A percentile compares a stretch with the other conserved stretches of the same genome.
phyloP scores from a whole-genome alignment of 2,888 invertebrate genomes.

The Machimus atricapillus region DNA sequence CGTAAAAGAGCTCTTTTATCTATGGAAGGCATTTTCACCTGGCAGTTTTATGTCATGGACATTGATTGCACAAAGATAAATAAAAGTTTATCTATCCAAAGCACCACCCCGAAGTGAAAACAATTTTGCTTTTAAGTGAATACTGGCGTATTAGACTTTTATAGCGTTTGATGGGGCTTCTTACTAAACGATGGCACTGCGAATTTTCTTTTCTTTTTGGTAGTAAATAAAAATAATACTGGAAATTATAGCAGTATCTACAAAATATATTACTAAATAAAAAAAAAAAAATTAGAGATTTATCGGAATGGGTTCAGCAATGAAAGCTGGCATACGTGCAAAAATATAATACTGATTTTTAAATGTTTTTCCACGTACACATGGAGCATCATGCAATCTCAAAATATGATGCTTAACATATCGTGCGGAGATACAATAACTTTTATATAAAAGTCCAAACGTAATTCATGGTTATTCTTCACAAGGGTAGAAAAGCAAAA shows the following conservation, averaged over 20 bases:
- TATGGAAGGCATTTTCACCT: neutral
- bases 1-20: neutral
- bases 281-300: neutral
- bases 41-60: neutral
- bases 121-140: neutral
- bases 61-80: neutral
- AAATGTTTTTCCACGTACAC: neutral
- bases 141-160: neutral
- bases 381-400: neutral
- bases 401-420: neutral
- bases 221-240: neutral
- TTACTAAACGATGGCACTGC: neutral
- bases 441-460: neutral
- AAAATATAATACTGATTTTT: neutral
- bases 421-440: neutral
- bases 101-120: neutral
- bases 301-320: neutral
- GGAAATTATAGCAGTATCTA: neutral
- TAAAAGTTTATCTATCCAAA: neutral
- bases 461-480: neutral
- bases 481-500: neutral
- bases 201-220: neutral
- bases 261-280: neutral
- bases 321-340: neutral
- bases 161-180: neutral